A percentile compares a stretch with the other conserved stretches of the same genome.
Conservation (phyloP, 2,797 vertebrate genomes). For the Pipistrellus kuhlii region DNA sequence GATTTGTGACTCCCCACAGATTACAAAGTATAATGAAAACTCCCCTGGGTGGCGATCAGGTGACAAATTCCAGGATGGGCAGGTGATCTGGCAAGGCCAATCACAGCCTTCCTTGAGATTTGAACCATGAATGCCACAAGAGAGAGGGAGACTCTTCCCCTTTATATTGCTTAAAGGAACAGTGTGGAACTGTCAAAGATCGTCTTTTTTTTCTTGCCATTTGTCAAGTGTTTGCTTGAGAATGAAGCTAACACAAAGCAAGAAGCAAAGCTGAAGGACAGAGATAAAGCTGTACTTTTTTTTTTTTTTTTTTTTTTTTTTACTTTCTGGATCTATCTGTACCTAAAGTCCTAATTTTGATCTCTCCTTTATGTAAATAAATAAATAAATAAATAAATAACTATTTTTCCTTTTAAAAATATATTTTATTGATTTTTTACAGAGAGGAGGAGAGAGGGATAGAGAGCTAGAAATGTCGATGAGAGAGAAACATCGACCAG, state of each 20-base stretch:
- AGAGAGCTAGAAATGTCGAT: no score
- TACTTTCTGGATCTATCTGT: not conserved
- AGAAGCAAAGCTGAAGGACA: not conserved
- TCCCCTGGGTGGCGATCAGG: not conserved
- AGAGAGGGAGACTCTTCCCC: not conserved
- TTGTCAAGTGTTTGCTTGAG: not conserved
- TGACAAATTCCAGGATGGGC: not conserved
- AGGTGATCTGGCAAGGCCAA: not conserved
- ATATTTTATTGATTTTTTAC: no score
- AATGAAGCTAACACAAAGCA: not conserved
- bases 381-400: not conserved
- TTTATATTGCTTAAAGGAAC: not conserved
- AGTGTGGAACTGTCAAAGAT: no score
- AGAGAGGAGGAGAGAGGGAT: no score
- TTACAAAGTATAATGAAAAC: not conserved
- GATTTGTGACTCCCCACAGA: not conserved
- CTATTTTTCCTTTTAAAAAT: no score
- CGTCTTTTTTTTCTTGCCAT: not conserved
- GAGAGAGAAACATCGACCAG: no score
- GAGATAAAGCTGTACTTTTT: not conserved
- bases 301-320: not conserved
- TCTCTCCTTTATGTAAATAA: not conserved
- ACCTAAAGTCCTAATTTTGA: not conserved
- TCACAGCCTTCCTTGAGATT: not conserved
- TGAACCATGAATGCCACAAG: not conserved